These are phyloP conservation scores for Brachycybe producta DNA, from an alignment of 2,888 invertebrate genomes.

Conservation along the genomic window DNA sequence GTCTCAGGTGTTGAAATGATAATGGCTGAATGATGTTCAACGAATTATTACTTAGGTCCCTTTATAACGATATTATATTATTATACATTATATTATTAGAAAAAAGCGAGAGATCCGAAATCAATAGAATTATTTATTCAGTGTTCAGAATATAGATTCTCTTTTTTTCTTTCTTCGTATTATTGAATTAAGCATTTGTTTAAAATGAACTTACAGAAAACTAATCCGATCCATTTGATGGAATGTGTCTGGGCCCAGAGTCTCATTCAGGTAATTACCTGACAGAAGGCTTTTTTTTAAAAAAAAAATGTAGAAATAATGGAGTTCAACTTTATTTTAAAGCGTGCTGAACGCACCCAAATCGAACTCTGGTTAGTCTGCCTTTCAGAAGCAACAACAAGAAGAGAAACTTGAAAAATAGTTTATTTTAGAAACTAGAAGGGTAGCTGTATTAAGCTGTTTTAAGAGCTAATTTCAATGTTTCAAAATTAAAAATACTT, in stretches of 20 bases:
- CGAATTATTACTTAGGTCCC: conserved; percentile 35
- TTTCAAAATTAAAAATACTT: too few relatives aligned
- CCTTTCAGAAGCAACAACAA: conserved; percentile 7
- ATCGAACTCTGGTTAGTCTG: background rate
- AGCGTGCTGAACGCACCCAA: background rate
- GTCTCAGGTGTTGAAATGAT: conserved; percentile 32
- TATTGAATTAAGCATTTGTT: too few relatives aligned
- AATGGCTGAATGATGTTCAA: conserved; percentile 30
- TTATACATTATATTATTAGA: conserved; percentile 10
- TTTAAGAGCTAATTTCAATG: too few relatives aligned
- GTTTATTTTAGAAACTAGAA: too few relatives aligned
- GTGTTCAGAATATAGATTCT: too few relatives aligned
- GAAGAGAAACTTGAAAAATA: conserved; percentile 4
- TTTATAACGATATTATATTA: too few relatives aligned
- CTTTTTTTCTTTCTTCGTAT: too few relatives aligned
- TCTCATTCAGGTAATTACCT: conserved; percentile 26
- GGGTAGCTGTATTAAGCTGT: too few relatives aligned
- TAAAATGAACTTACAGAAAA: conserved; percentile 20
- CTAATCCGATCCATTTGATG: conserved; percentile 20
- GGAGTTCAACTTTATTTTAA: background rate
- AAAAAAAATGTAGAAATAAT: background rate
- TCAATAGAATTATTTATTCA: too few relatives aligned
- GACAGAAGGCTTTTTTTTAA: conserved; percentile 18
- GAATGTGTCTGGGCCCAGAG: conserved; percentile 23
- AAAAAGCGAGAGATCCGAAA: background rate